Base-by-base conservation (phyloP, 1,140 invertebrate species). In the Polypedilum vanderplanki region DNA sequence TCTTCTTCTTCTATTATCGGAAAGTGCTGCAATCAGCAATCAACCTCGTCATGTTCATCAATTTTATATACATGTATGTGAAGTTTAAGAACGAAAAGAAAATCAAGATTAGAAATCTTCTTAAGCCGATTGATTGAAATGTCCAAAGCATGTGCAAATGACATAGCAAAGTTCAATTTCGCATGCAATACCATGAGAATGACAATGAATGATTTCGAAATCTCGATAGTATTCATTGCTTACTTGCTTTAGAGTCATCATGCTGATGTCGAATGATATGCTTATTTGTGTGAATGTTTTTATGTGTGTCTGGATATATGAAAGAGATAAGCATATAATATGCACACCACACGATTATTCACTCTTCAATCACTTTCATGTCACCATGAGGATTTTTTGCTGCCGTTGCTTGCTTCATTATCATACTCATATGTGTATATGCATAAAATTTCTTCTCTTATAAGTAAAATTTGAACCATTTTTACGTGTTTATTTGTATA, bases 111-210 rank as follows among this genome's bases (percentile, higher is more conserved):
- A 33, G 24, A 33, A 33, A 33, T 33, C 5, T 33, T n/a, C 15
- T 57, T 15, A 57, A 57, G 46, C 46, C n/a, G 46, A 57, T 57
- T 57, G 46, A 57, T 57, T 57, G 46, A 57, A 57, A 57, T 57
- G 46, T 57, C 46, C 46, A n/a, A 57, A n/a, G 46, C 46, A 57
- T 57, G 46, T n/a, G n/a, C 46, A 57, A 15, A 57, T 57, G 46
- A 57, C 46, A 15, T 15, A 57, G 46, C 46, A 57, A 57, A 57
- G 15, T 9, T 12, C 12, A 57, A 57, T 12, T 57, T n/a, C 12
- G 15, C n/a, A 57, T 57, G 46, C 41, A 46, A 46, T 46, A 8
- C 8, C 15, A 46, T 9, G 15, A 46, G 46, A 57, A 57, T 57
- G 46, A 57, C 46, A 57, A 57, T n/a, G 46, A 57, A 15, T 57